Conservation (phyloP, 2,888 invertebrate species). For the Parnassius mnemosyne region DNA sequence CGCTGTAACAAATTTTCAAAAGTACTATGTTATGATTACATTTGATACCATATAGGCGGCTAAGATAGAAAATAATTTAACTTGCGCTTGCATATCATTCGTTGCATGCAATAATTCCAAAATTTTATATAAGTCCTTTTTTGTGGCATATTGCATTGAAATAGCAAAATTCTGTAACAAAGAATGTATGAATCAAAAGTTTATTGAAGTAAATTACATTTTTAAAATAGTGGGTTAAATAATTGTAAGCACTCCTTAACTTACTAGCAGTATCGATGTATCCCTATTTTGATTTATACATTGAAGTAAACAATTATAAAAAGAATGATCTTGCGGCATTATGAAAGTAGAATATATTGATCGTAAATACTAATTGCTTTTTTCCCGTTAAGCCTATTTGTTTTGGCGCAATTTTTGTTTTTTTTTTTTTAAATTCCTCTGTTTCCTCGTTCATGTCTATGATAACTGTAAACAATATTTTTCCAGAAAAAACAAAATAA, state of each 20-base stretch:
- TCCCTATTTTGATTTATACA: slow-evolving; percentile 11
- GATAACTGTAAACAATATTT: no score
- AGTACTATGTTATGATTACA: slow-evolving; percentile 41
- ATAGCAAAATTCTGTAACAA: slow-evolving; percentile 25
- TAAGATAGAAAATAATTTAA: slow-evolving; percentile 53
- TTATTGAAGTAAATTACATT: slow-evolving; percentile 5
- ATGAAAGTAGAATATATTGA: not conserved
- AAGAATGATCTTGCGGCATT: slow-evolving; percentile 16
- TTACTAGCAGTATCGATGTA: slow-evolving; percentile 11
- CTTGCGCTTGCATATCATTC: slow-evolving; percentile 45
- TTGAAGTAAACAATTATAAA: slow-evolving; percentile 14
- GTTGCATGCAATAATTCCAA: slow-evolving; percentile 48
- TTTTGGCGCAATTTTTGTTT: not conserved
- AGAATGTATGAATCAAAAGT: not conserved
- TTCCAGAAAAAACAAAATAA: no score
- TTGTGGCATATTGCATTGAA: slow-evolving; percentile 32
- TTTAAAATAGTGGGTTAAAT: not conserved
- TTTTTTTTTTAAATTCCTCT: slow-evolving; percentile 4
- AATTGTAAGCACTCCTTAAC: not conserved
- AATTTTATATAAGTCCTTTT: slow-evolving; percentile 41
- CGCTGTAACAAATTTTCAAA: not conserved
- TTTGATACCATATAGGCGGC: slow-evolving; percentile 49
- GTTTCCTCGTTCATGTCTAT: no score
- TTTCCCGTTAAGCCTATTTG: not conserved
- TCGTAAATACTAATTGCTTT: no score